A percentile compares a stretch with the other conserved stretches of the same genome.
phyloP scores from a whole-genome alignment of 2,888 invertebrate species.

The Oscheius myriophilus region DNA sequence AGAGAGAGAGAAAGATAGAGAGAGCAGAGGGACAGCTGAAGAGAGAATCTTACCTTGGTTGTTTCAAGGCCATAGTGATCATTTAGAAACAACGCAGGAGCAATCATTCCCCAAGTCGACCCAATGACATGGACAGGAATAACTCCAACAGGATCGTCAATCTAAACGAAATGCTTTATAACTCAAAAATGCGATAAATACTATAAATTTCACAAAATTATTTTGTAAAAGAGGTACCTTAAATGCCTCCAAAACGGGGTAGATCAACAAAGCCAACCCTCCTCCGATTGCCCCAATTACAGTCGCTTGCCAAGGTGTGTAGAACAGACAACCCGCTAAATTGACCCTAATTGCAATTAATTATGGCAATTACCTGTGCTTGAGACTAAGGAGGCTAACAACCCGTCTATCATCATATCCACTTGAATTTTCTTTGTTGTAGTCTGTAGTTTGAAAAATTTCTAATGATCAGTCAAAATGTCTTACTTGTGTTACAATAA shows the following conservation, averaged over 20 bases:
- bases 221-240: constrained; percentile 35
- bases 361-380: constrained; percentile 49
- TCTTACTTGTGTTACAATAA: constrained; percentile 34
- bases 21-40: too few relatives aligned
- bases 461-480: neutral
- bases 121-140: constrained; percentile 66
- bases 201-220: neutral
- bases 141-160: constrained; percentile 67
- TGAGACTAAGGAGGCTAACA: constrained; percentile 64
- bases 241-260: constrained; percentile 58
- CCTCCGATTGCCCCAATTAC: constrained; percentile 63
- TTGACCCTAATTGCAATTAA: neutral
- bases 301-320: constrained; percentile 59
- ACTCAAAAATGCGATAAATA: too few relatives aligned
- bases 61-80: neutral
- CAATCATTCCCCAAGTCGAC: constrained; percentile 66
- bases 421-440: constrained; percentile 57
- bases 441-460: neutral
- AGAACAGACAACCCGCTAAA: constrained; percentile 58
- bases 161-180: too few relatives aligned
- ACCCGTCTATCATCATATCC: constrained; percentile 66
- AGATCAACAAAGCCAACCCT: constrained; percentile 57
- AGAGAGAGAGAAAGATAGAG: too few relatives aligned
- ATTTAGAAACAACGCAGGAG: constrained; percentile 58
- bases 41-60: neutral